phyloP scores from a whole-genome alignment of 2,113 vertebrate genomes.

The Colossoma macropomum region DNA sequence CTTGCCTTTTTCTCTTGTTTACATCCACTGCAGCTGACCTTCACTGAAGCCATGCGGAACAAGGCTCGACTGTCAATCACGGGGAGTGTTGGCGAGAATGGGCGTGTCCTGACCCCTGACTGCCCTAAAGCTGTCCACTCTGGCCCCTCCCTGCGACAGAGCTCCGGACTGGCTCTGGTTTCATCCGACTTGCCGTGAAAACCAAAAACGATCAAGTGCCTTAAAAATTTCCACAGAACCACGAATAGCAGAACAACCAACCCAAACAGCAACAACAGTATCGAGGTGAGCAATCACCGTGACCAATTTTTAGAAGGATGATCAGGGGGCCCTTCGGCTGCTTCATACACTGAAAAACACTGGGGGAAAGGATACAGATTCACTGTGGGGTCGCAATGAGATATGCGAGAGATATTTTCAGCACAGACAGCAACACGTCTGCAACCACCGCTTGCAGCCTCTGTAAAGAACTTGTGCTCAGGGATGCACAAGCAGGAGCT shows the following conservation, averaged over 20 bases:
- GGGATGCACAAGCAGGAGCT: constrained; percentile 48
- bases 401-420: constrained; percentile 24
- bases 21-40: constrained; percentile 86
- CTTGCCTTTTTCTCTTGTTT: constrained; percentile 40
- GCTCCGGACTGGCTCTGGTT: constrained; percentile 96
- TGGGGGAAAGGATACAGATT: constrained; percentile 17
- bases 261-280: constrained; percentile 51
- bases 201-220: constrained; percentile 98
- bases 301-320: constrained; percentile 19
- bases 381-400: constrained; percentile 36
- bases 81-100: constrained; percentile 96
- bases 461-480: constrained; percentile 33
- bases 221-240: constrained; percentile 75
- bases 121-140: constrained; percentile 96
- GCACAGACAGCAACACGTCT: constrained; percentile 38
- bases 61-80: constrained; percentile 99
- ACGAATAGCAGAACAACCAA: constrained; percentile 51
- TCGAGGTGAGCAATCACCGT: constrained; percentile 21
- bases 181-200: constrained; percentile 98
- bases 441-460: constrained; percentile 1
- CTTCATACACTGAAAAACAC: constrained; percentile 20
- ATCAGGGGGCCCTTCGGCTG: neutral
- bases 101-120: constrained; percentile 95
- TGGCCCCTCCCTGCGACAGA: constrained; percentile 93
- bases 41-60: constrained; percentile 99